These are phyloP conservation scores for Cerastis rubricosa DNA, from an alignment of 2,888 invertebrate species.

Conservation along the genomic window DNA sequence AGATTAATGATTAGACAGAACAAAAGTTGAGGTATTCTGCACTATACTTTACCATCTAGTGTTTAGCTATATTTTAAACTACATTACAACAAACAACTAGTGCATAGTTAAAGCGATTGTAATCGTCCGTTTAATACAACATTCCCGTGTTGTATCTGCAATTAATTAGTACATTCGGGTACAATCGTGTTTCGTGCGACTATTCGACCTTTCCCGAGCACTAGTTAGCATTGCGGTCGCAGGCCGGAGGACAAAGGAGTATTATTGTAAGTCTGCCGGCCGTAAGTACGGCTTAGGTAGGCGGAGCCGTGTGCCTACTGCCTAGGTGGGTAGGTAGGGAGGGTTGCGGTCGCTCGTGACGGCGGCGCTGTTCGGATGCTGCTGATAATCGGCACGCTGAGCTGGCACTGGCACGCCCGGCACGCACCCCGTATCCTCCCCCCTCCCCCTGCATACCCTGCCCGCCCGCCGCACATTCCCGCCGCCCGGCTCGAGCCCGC, in stretches of 20 bases:
- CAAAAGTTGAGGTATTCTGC: conserved; percentile 10
- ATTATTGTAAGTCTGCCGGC: conserved; percentile 42
- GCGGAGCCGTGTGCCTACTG: conserved; percentile 18
- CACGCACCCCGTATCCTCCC: conserved; percentile 49
- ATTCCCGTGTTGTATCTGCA: conserved; percentile 52
- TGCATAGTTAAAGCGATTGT: conserved; percentile 35
- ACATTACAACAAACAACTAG: conserved; percentile 28
- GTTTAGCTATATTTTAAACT: not conserved
- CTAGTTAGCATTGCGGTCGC: conserved; percentile 60
- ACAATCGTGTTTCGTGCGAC: conserved; percentile 60
- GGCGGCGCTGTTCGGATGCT: conserved; percentile 54
- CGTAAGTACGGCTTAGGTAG: conserved; percentile 28
- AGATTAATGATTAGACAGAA: conserved; percentile 10
- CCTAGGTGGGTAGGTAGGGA: conserved; percentile 15
- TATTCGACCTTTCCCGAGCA: conserved; percentile 57
- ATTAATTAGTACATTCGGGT: conserved; percentile 56
- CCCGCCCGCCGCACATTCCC: conserved; percentile 54
- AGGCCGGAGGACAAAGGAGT: conserved; percentile 52
- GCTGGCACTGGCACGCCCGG: conserved; percentile 62
- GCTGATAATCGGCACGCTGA: conserved; percentile 59
- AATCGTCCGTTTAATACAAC: conserved; percentile 35
- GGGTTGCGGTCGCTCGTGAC: conserved; percentile 54
- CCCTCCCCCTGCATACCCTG: not conserved
- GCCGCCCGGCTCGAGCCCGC: conserved; percentile 35
- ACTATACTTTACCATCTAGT: not conserved